Evolutionary conservation across 2,888 invertebrate species (phyloP), one percentile per base, ranked within the genome.

Genomic region (Crioceris asparagi): DNA sequence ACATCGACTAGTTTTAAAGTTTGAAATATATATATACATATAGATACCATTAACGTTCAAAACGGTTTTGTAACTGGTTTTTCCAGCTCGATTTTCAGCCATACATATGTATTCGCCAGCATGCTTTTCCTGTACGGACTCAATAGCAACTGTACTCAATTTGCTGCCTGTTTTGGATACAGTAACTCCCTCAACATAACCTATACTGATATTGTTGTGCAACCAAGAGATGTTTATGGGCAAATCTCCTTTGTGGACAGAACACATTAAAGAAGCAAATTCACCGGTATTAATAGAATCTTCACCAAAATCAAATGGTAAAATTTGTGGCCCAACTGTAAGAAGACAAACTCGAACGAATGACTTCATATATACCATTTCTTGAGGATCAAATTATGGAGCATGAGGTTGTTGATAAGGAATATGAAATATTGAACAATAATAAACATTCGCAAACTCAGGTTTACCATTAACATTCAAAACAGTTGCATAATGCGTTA

Each of bases 271-370:
- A 38, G 82, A 82, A 26, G 80, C 77, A 45, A 78, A 73, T 45
- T 85, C 83, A 4, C 84, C 85, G 40, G 81, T 79, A 56, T 84
- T 82, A 29, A 83, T 75, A 37, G 81, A 72, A 49, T 82, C 80
- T 34, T 82, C 81, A 42, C 82, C 83, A 52, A 84, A 75, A 51
- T 72, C 70, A 61, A 80, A 74, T 30, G 77, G 77, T 54, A 72
- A 68, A 53, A 80, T 77, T 68, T 78, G 79, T 43, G 79, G 79
- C 50, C 74, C 70, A 61, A 79, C 79, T 79, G 67, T 49, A 59
- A 40, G 33, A 25, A 23, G 32, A 21, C 6, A n/a, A n/a, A n/a
- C n/a, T n/a, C n/a, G n/a, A n/a, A n/a, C n/a, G n/a, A n/a, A n/a
- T n/a, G n/a, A n/a, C n/a, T n/a, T n/a, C n/a, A n/a, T n/a, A n/a